These are phyloP conservation scores for Diuraphis noxia DNA, from an alignment of 1,140 invertebrate species.

Conservation along the genomic window DNA sequence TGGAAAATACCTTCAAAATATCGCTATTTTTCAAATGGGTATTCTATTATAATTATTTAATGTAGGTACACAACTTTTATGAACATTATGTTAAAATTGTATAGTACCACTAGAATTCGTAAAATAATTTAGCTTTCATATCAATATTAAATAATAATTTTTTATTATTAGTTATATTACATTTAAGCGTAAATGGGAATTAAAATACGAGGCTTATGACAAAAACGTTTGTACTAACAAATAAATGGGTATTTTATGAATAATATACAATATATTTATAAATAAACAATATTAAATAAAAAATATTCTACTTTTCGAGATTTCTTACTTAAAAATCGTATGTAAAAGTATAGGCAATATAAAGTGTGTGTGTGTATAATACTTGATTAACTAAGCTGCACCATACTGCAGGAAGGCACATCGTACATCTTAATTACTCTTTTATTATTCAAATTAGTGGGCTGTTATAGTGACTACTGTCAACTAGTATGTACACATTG, in stretches of 20 bases:
- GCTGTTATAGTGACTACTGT: background rate
- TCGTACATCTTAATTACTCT: background rate
- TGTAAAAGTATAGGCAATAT: background rate
- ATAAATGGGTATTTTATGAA: too few species aligned
- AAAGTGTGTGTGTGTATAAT: background rate
- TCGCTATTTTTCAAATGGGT: background rate
- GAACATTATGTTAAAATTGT: background rate
- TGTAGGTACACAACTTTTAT: too few species aligned
- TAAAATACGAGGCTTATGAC: background rate
- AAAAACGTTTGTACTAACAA: background rate
- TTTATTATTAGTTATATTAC: background rate
- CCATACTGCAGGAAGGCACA: background rate
- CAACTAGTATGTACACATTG: background rate
- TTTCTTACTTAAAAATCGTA: background rate
- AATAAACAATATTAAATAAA: background rate
- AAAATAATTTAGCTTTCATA: background rate
- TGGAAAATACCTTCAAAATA: background rate
- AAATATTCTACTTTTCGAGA: background rate
- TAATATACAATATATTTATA: background rate
- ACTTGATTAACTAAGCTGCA: background rate
- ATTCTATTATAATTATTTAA: background rate
- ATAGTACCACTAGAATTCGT: background rate
- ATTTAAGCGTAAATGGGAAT: background rate
- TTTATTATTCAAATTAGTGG: slow-evolving; percentile 33
- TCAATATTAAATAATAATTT: background rate